A percentile compares a stretch with the other conserved stretches of the same genome.
phyloP scores from a whole-genome alignment of 2,113 vertebrate genomes.

The Proteles cristata region DNA sequence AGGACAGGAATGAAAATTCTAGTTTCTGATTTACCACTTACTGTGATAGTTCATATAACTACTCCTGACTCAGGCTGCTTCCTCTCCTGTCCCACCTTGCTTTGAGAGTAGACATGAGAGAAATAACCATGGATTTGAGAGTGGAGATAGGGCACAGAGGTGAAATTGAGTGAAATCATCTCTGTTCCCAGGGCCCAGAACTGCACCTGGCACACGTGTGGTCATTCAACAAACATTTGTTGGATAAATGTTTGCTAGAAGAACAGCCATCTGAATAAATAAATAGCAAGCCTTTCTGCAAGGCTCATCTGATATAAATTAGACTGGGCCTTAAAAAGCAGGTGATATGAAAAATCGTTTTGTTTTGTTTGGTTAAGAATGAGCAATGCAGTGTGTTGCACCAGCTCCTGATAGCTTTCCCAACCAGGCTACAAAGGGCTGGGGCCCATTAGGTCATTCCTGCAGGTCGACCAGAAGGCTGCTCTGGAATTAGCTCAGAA shows the following conservation, averaged over 20 bases:
- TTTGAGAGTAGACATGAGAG: background rate
- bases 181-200: background rate
- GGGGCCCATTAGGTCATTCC: background rate
- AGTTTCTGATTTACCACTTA: background rate
- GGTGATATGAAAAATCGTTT: background rate
- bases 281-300: background rate
- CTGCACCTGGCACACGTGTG: background rate
- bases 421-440: background rate
- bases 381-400: background rate
- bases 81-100: background rate
- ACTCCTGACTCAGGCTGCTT: background rate
- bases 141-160: background rate
- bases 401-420: background rate
- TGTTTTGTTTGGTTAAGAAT: background rate
- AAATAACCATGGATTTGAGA: background rate
- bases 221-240: background rate
- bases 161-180: background rate
- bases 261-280: background rate
- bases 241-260: background rate
- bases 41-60: background rate
- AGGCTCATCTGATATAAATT: background rate
- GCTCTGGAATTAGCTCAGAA: background rate
- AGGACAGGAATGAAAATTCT: background rate
- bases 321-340: background rate
- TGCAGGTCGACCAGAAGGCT: background rate